Evolutionary conservation across 1,140 invertebrate genomes (phyloP), one percentile per base, ranked within the genome.

Genomic region (Stegodyphus dumicola): DNA sequence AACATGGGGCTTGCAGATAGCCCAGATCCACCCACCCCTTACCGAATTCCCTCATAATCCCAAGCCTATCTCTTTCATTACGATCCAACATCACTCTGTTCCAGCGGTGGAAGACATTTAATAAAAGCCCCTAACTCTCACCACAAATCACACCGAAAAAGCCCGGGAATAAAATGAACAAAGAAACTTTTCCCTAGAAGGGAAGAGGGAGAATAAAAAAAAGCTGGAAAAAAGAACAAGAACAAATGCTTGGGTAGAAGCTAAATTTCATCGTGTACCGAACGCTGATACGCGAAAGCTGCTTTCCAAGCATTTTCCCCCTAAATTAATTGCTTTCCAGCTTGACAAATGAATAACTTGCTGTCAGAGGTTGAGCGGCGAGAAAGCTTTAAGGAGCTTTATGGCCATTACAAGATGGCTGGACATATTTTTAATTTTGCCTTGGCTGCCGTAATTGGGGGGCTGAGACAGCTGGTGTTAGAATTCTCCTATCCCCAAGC

Each of bases 321-420:
- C 53, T 53, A 83, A 83, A 83, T 75, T 83, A 74, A 83, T 83
- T 83, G 80, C 70, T 66, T 75, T 66, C 71, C 48, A 17, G 56
- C 69, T 83, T 83, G 80, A 83, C 80, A 83, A 83, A 83, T 83
- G 80, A 83, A 83, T 83, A 75, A 83, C 67, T 67, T 66, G 56
- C 80, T 74, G 64, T 76, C 73, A 56, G 60, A 54, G 15, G 49
- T 53, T 54, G 74, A 65, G 71, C 78, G 65, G 81, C 81, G 81
- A 67, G 81, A 75, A 75, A 75, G 80, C 80, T 83, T 75, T 83
- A 83, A 83, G 81, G 81, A 70, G 74, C 73, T 85, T 85, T 85
- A 77, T 69, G 81, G 81, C 81, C 73, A 83, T 83, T 83, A 75
- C 60, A 53, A 65, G 71, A 49, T 80, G 67, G 17, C 69, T 73